Evolutionary conservation across 2,797 vertebrate species (phyloP), one percentile per base, ranked within the genome.

Genomic region (Rhinogobio ventralis): DNA sequence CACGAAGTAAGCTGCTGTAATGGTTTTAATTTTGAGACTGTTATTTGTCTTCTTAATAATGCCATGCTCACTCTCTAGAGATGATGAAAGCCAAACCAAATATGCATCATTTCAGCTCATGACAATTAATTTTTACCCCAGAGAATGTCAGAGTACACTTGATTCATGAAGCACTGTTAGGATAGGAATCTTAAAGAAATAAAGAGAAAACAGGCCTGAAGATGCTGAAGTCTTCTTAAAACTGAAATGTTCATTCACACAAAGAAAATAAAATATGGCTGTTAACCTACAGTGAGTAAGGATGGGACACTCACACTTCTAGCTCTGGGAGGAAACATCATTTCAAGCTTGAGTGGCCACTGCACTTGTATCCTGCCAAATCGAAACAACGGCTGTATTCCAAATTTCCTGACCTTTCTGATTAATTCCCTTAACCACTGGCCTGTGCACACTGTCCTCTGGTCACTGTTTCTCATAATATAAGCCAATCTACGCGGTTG

Each of bases 361-460:
- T 89, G 88, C 79, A 82, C 87, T 85, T 89, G 90, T 88, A 90
- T 88, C 81, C 89, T 90, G 91, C 90, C 91, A 93, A 87, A 91
- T 85, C 86, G 68, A 49, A 80, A 91, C 91, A 79, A 87, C 86
- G 53, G 86, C 91, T 88, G 93, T 92, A 92, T 93, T 91, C 90
- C 91, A 94, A 94, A 89, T 88, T 87, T 90, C 82, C 87, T 93
- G 94, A 94, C 93, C 93, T 93, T 94, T 93, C 88, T 36, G 81
- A 86, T 81, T 90, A 86, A 90, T 89, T 92, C 85, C 82, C 89
- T 84, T 45, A 89, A 86, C 69, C 69, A 53, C 88, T 42, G 83
- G 68, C 45, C 74, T 74, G 62, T 78, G 64, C 20, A 57, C 28
- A 13, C 36, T 67, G 62, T 76, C 60, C 69, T 75, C 86, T 76